These are phyloP conservation scores for Oxygymnocypris stewartii DNA, from an alignment of 2,113 vertebrate species.

Conservation along the genomic window DNA sequence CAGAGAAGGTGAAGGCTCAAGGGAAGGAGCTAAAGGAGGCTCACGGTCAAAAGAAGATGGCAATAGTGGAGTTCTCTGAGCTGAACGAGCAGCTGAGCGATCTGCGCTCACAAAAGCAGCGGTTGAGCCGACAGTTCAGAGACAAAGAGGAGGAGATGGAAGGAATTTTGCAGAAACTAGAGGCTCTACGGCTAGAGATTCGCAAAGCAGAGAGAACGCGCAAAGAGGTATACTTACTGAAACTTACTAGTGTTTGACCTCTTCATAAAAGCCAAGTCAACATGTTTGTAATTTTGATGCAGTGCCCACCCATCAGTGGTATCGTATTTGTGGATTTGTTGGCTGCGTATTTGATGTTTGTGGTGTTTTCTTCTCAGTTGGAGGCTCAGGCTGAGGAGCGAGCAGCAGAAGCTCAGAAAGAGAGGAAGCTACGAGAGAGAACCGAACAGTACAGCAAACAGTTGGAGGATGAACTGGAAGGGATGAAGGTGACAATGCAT, in stretches of 20 bases:
- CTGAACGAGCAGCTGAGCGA: slow-evolving; percentile 94
- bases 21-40: slow-evolving; percentile 97
- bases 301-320: slow-evolving; percentile 26
- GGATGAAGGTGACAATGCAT: slow-evolving; percentile 81
- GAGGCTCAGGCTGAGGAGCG: slow-evolving; percentile 88
- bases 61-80: slow-evolving; percentile 96
- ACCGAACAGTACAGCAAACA: slow-evolving; percentile 93
- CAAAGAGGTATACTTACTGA: slow-evolving; percentile 84
- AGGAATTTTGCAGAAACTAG: slow-evolving; percentile 88
- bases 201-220: slow-evolving; percentile 93
- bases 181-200: slow-evolving; percentile 90
- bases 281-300: slow-evolving; percentile 2
- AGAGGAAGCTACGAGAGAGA: slow-evolving; percentile 91
- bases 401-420: slow-evolving; percentile 88
- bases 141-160: slow-evolving; percentile 99
- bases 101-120: slow-evolving; percentile 93
- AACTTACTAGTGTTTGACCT: slow-evolving; percentile 60
- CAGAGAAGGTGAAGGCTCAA: slow-evolving; percentile 91
- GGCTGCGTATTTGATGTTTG: background rate
- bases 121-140: slow-evolving; percentile 89
- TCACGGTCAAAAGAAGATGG: slow-evolving; percentile 93
- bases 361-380: slow-evolving; percentile 73
- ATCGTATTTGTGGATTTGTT: background rate
- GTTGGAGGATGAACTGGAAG: slow-evolving; percentile 92
- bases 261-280: background rate